A percentile compares a stretch with the other conserved stretches of the same genome.
Evolutionary conservation across 2,888 invertebrate genomes (phyloP).

Genomic region (Spatulosminthurus flaviceps): DNA sequence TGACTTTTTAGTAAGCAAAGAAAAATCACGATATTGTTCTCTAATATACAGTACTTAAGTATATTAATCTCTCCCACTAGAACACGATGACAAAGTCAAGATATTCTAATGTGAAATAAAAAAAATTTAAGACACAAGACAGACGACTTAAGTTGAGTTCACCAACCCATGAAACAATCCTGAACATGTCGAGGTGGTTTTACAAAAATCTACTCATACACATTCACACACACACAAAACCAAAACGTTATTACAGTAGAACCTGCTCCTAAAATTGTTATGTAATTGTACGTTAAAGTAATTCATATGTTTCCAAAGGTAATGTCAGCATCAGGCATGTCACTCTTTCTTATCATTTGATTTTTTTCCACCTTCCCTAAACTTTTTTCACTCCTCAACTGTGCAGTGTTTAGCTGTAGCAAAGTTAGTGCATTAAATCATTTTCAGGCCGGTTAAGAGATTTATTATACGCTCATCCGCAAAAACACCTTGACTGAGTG

Average conservation of each 20-base stretch:
- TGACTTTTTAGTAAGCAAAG: neutral
- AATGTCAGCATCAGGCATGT: slow-evolving; percentile 23
- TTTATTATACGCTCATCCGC: neutral
- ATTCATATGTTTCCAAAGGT: neutral
- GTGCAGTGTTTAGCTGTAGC: neutral
- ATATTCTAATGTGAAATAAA: slow-evolving; percentile 28
- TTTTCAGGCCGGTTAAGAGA: slow-evolving; percentile 33
- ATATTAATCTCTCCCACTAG: neutral
- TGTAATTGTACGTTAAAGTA: neutral
- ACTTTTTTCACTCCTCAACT: slow-evolving; percentile 10
- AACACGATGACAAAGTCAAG: slow-evolving; percentile 25
- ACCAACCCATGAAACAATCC: slow-evolving; percentile 44
- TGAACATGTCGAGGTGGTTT: slow-evolving; percentile 30
- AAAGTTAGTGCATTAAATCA: slow-evolving; percentile 28
- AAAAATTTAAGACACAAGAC: slow-evolving; percentile 43
- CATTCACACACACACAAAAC: slow-evolving; percentile 4
- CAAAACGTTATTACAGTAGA: neutral
- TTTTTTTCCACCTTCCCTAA: neutral
- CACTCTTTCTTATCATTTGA: slow-evolving; percentile 1
- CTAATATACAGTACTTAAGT: neutral
- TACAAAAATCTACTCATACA: slow-evolving; percentile 6
- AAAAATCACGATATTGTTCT: neutral
- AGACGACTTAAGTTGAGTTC: slow-evolving; percentile 43
- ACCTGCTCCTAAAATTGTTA: slow-evolving; percentile 15
- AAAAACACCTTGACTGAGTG: neutral